phyloP scores from a whole-genome alignment of 2,113 vertebrate genomes.

The Oryzias melastigma region DNA sequence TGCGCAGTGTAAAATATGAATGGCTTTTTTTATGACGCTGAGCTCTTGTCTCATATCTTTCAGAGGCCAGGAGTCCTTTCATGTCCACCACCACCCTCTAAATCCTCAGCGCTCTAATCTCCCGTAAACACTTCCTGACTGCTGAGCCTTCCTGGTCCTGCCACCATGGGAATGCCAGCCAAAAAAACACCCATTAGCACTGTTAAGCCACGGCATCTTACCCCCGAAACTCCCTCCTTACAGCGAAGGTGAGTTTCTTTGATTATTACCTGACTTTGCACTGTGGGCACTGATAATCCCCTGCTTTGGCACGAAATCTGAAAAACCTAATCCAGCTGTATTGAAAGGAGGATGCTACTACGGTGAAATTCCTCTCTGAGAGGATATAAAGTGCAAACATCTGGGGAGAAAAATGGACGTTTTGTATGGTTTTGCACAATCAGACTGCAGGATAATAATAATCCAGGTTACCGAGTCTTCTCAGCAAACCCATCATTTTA shows the following conservation, averaged over 20 bases:
- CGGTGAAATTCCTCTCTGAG: too few species aligned
- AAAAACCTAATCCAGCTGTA: constrained; percentile 19
- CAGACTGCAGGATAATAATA: neutral
- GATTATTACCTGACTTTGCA: constrained; percentile 47
- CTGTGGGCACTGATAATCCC: constrained; percentile 38
- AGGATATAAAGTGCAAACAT: too few species aligned
- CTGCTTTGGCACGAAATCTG: constrained; percentile 28
- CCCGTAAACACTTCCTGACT: constrained; percentile 50
- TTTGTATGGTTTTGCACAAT: too few species aligned
- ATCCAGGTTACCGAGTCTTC: neutral
- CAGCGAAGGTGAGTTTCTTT: constrained; percentile 49
- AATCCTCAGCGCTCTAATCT: constrained; percentile 60
- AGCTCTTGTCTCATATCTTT: constrained; percentile 25
- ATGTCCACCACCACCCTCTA: constrained; percentile 45
- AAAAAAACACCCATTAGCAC: constrained; percentile 43
- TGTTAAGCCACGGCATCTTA: constrained; percentile 31
- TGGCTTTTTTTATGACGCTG: neutral
- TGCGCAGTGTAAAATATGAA: neutral
- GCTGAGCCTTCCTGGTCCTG: constrained; percentile 44
- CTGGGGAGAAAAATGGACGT: too few species aligned
- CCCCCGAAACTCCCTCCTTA: constrained; percentile 12
- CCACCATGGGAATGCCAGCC: constrained; percentile 43
- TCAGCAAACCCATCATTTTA: neutral
- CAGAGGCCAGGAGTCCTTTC: constrained; percentile 35
- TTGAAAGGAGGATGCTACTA: neutral